phyloP scores from a whole-genome alignment of 2,888 invertebrate species.

The Agapostemon virescens region DNA sequence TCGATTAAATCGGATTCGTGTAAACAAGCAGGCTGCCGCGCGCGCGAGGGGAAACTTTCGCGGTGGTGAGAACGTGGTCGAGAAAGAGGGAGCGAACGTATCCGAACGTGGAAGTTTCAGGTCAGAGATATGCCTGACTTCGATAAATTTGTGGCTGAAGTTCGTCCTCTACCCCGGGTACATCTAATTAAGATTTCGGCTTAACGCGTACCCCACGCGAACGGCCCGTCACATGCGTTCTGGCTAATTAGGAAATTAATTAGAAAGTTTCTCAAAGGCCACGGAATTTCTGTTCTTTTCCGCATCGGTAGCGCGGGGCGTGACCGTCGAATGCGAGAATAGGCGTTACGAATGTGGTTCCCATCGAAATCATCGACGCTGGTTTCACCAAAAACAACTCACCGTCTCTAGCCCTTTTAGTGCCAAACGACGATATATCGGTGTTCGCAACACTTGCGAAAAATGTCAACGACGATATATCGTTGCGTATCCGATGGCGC shows the following conservation, averaged over 20 bases:
- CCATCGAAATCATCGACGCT: neutral
- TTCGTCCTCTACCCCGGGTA: constrained; percentile 31
- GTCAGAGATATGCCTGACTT: constrained; percentile 57
- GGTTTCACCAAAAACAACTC: too few species aligned
- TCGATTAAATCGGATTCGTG: constrained; percentile 69
- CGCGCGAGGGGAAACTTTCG: constrained; percentile 56
- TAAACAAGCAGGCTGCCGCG: constrained; percentile 60
- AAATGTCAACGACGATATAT: too few species aligned
- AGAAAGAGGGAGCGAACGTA: constrained; percentile 41
- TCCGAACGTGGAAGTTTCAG: constrained; percentile 43
- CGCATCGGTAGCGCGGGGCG: too few species aligned
- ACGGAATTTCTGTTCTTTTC: neutral
- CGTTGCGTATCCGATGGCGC: too few species aligned
- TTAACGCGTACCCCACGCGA: constrained; percentile 14
- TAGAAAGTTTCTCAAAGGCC: constrained; percentile 35
- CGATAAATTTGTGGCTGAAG: constrained; percentile 50
- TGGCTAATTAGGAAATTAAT: constrained; percentile 42
- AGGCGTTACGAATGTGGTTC: neutral
- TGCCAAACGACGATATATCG: too few species aligned
- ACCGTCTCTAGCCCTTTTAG: too few species aligned
- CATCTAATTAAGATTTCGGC: constrained; percentile 60
- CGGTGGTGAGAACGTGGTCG: constrained; percentile 34
- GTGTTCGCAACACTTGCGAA: too few species aligned
- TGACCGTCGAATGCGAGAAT: neutral
- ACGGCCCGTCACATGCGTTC: constrained; percentile 31